Evolutionary conservation across 1,140 invertebrate genomes (phyloP).

Genomic region (Latrodectus geometricus): DNA sequence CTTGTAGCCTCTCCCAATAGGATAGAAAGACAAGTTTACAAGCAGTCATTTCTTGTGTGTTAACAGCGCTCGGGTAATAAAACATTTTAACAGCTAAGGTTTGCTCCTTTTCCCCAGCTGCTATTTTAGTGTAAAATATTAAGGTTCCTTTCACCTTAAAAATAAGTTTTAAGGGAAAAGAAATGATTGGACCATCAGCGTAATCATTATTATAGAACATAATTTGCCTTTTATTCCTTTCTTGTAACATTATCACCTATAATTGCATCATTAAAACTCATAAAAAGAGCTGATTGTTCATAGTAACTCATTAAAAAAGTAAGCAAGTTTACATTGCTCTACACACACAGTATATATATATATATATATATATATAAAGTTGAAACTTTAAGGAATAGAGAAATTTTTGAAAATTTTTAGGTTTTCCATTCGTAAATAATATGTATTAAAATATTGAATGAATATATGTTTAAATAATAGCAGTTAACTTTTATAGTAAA

Average conservation of each 20-base stretch:
- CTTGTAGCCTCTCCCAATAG: background rate
- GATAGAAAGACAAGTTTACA: conserved; percentile 36
- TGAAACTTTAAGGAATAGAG: too few relatives aligned
- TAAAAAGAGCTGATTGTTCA: background rate
- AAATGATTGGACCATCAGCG: conserved; percentile 14
- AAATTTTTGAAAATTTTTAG: too few relatives aligned
- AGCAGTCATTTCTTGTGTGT: conserved; percentile 31
- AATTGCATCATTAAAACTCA: background rate
- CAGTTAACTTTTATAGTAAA: too few relatives aligned
- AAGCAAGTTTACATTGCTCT: too few relatives aligned
- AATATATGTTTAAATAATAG: too few relatives aligned
- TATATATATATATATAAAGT: too few relatives aligned
- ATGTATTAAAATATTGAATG: too few relatives aligned
- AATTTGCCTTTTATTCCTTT: background rate
- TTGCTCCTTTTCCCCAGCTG: conserved; percentile 16
- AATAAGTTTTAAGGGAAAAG: conserved; percentile 22
- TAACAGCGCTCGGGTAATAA: conserved; percentile 25
- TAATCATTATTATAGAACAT: conserved; percentile 4
- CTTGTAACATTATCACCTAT: background rate
- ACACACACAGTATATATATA: too few relatives aligned
- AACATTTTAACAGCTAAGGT: conserved; percentile 18
- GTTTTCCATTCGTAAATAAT: too few relatives aligned
- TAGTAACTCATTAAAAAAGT: too few relatives aligned
- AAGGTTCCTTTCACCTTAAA: background rate
- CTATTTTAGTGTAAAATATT: conserved; percentile 24